A percentile compares a stretch with the other conserved stretches of the same genome.
These are phyloP conservation scores for Bryconaethiops microstoma DNA, from an alignment of 2,797 vertebrate species.

Conservation along the genomic window DNA sequence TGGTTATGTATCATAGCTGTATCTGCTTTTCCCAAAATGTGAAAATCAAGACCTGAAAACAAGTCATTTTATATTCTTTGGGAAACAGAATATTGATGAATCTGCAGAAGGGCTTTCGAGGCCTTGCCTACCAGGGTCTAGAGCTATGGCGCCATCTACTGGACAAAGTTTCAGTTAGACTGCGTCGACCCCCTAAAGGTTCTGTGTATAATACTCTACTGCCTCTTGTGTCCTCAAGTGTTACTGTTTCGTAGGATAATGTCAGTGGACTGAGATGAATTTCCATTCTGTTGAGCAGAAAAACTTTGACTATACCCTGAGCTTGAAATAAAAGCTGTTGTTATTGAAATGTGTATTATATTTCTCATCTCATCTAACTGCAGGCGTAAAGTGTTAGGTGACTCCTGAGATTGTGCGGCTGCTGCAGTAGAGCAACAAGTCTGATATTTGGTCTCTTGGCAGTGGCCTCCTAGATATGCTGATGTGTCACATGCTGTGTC, in stretches of 20 bases:
- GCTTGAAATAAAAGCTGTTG: not conserved
- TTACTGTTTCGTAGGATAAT: not conserved
- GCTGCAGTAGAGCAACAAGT: slow-evolving; percentile 71
- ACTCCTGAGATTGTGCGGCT: slow-evolving; percentile 71
- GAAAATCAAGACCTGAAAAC: too few relatives aligned
- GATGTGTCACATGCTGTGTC: slow-evolving; percentile 70
- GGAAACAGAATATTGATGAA: not conserved
- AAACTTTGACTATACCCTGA: not conserved
- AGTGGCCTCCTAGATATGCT: slow-evolving; percentile 77
- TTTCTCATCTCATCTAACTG: not conserved
- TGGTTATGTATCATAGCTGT: too few relatives aligned
- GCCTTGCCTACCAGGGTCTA: not conserved
- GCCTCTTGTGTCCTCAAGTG: not conserved
- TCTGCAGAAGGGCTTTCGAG: not conserved
- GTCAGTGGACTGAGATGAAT: not conserved
- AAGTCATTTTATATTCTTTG: too few relatives aligned
- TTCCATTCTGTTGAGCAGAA: not conserved
- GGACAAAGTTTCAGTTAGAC: not conserved
- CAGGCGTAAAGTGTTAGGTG: slow-evolving; percentile 74
- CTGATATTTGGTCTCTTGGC: slow-evolving; percentile 81
- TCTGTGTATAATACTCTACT: not conserved
- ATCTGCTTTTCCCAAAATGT: too few relatives aligned
- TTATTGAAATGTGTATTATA: not conserved
- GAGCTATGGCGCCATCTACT: slow-evolving; percentile 20
- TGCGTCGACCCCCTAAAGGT: not conserved